Conservation (phyloP, 2,797 vertebrate genomes). For the Spinus olivaceus region DNA sequence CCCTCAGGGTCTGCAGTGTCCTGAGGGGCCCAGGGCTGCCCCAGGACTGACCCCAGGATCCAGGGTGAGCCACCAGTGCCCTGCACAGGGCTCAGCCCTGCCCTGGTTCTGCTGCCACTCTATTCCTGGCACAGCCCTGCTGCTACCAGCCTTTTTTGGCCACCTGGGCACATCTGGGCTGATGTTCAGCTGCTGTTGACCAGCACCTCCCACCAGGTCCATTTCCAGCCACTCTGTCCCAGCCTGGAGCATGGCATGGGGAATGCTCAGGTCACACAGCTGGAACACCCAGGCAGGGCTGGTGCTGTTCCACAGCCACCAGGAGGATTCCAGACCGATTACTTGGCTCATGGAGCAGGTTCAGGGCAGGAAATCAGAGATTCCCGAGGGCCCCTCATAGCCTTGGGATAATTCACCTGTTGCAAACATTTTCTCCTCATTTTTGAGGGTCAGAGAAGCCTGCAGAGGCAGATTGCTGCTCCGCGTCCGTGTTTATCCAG, state of each 20-base stretch:
- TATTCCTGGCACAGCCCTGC: background rate
- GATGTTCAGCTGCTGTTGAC: background rate
- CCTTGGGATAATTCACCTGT: background rate
- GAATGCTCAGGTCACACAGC: background rate
- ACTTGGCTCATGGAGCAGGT: background rate
- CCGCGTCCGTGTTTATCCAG: background rate
- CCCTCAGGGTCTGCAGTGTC: fast-evolving
- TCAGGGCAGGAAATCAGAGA: background rate
- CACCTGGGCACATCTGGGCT: background rate
- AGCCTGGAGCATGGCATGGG: background rate
- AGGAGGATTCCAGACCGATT: background rate
- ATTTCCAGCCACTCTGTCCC: background rate
- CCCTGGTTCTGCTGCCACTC: background rate
- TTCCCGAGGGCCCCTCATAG: fast-evolving
- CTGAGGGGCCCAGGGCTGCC: no score
- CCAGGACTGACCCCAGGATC: background rate
- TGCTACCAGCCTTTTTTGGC: background rate
- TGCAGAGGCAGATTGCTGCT: background rate
- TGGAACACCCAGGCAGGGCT: background rate
- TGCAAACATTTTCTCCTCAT: background rate
- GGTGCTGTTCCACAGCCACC: background rate
- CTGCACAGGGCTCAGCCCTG: background rate
- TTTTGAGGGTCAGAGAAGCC: background rate
- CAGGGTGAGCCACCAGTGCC: background rate
- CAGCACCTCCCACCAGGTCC: background rate